Percentiles rank a stretch among this genome's conserved stretches.
Conservation (phyloP, 1,140 invertebrate genomes). For the Scaptomyza hsui region DNA sequence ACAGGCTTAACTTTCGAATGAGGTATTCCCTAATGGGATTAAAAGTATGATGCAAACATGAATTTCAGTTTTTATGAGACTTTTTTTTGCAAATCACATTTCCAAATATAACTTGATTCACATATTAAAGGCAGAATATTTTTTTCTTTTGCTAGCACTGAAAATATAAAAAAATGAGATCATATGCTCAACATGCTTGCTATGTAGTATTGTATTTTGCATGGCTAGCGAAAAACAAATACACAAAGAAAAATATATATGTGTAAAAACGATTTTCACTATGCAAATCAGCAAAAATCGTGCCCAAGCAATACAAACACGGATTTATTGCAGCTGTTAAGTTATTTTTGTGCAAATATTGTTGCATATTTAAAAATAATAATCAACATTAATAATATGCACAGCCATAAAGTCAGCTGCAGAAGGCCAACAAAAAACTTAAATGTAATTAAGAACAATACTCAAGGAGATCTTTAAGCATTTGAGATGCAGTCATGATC, state of each 20-base stretch:
- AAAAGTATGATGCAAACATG: too few relatives aligned
- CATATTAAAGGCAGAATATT: background rate
- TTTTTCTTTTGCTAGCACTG: background rate
- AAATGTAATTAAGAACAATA: background rate
- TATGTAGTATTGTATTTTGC: background rate
- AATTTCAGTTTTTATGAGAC: too few relatives aligned
- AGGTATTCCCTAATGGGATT: background rate
- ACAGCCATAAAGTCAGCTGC: background rate
- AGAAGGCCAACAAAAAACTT: slow-evolving; percentile 1
- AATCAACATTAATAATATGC: background rate
- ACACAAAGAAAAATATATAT: slow-evolving; percentile 14
- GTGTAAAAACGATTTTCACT: slow-evolving; percentile 1
- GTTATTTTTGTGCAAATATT: slow-evolving; percentile 26
- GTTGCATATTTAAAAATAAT: slow-evolving; percentile 22
- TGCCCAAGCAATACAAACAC: slow-evolving; percentile 31
- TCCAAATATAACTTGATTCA: background rate
- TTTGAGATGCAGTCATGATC: background rate
- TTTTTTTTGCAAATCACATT: background rate
- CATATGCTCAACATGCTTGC: slow-evolving; percentile 16
- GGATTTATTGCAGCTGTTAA: slow-evolving; percentile 43
- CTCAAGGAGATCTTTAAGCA: background rate
- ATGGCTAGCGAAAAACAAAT: slow-evolving; percentile 4
- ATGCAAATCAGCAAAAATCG: slow-evolving; percentile 29
- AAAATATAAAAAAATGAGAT: slow-evolving; percentile 1
- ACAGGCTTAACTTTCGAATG: background rate